A percentile compares a stretch with the other conserved stretches of the same genome.
Evolutionary conservation across 1,140 invertebrate species (phyloP).

Genomic region (Drosophila ogumai): DNA sequence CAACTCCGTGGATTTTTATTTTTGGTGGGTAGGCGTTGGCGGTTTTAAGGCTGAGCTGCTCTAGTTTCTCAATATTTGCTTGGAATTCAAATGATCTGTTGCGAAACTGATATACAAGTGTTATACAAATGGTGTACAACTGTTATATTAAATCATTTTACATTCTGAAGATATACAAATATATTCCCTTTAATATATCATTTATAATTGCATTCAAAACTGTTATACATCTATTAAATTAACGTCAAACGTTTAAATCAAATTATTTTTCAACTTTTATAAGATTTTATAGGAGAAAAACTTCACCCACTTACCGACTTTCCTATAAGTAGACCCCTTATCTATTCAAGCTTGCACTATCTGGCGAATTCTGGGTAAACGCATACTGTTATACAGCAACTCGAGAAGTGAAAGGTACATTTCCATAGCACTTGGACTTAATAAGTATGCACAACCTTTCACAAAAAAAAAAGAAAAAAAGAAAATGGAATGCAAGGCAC

Average conservation of each 20-base stretch:
- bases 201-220: neutral
- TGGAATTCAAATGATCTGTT: neutral
- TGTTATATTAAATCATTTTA: neutral
- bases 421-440: slow-evolving; percentile 42
- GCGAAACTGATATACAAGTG: neutral
- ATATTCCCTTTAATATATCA: neutral
- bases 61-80: slow-evolving; percentile 4
- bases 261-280: neutral
- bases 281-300: neutral
- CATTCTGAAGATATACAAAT: too few relatives aligned
- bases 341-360: neutral
- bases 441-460: slow-evolving; percentile 69
- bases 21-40: slow-evolving; percentile 9
- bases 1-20: slow-evolving; percentile 2
- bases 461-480: slow-evolving; percentile 40
- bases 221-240: neutral
- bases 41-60: slow-evolving; percentile 6
- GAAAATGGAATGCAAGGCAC: slow-evolving; percentile 9
- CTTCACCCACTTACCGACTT: neutral
- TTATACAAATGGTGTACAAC: neutral
- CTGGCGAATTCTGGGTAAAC: slow-evolving; percentile 15
- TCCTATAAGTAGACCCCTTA: neutral
- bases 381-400: slow-evolving; percentile 10
- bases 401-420: slow-evolving; percentile 67
- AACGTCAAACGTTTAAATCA: neutral